Evolutionary conservation across 2,113 vertebrate genomes (phyloP).

Genomic region (Archilochus colubris): DNA sequence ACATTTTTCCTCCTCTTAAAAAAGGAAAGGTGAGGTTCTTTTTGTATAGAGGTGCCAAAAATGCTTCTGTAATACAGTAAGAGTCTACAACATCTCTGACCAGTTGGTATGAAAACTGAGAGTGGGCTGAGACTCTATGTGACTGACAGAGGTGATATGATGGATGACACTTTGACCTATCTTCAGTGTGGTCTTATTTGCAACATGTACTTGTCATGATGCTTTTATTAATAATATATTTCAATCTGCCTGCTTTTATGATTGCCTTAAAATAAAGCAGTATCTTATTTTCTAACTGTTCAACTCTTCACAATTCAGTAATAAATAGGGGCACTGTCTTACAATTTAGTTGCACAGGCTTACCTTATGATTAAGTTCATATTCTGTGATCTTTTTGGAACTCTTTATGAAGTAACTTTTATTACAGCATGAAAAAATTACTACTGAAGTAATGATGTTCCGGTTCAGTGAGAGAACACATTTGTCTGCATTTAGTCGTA

Average conservation of each 20-base stretch:
- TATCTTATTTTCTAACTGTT: neutral
- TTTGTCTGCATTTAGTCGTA: conserved; percentile 32
- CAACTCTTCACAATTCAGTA: neutral
- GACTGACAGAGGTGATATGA: neutral
- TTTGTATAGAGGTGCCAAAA: neutral
- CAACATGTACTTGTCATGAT: neutral
- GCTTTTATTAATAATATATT: neutral
- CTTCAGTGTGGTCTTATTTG: neutral
- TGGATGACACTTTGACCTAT: neutral
- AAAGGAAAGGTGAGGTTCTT: neutral
- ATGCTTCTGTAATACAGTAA: neutral
- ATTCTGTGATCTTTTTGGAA: neutral
- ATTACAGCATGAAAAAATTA: conserved; percentile 10
- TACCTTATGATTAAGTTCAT: neutral
- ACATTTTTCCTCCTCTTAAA: neutral
- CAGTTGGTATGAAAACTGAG: neutral
- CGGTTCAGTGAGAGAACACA: neutral
- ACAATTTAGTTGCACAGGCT: neutral
- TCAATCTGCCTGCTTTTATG: neutral
- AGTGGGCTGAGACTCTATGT: neutral
- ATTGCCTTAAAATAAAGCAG: neutral
- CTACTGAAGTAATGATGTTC: conserved; percentile 23
- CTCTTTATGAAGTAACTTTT: neutral
- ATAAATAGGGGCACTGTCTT: neutral
- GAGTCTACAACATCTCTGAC: neutral